Percentiles rank a stretch among this genome's conserved stretches.
Conservation (phyloP, 1,140 invertebrate genomes). For the Drosophila nebulosa region DNA sequence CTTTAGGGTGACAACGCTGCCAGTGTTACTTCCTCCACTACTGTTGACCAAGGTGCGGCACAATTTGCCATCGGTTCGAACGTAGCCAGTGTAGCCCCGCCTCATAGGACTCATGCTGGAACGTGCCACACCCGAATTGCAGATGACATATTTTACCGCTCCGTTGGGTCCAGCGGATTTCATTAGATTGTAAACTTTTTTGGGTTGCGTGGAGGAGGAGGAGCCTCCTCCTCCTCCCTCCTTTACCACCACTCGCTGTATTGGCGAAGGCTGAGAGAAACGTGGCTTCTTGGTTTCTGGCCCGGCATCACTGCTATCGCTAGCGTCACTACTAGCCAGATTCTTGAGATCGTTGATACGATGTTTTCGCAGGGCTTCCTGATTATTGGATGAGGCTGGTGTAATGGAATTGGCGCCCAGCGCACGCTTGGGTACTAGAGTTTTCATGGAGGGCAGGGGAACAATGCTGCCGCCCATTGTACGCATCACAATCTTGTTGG, state of each 20-base stretch:
- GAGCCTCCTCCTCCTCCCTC: slow-evolving; percentile 5
- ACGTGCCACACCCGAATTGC: slow-evolving; percentile 37
- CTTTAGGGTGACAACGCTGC: slow-evolving; percentile 32
- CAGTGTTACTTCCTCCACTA: slow-evolving; percentile 14
- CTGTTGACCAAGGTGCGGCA: slow-evolving; percentile 21
- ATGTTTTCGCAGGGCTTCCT: slow-evolving; percentile 48
- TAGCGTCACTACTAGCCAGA: slow-evolving; percentile 32
- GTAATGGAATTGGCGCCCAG: slow-evolving; percentile 20
- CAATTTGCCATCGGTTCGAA: slow-evolving; percentile 30
- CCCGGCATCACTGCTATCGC: slow-evolving; percentile 34
- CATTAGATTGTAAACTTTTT: slow-evolving; percentile 55
- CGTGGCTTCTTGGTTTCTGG: slow-evolving; percentile 69
- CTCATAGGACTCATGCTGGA: slow-evolving; percentile 49
- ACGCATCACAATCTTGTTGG: slow-evolving; percentile 65
- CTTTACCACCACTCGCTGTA: slow-evolving; percentile 22
- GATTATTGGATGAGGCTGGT: background rate
- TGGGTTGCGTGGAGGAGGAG: background rate
- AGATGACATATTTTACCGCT: slow-evolving; percentile 56
- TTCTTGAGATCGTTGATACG: slow-evolving; percentile 64
- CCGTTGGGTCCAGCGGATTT: slow-evolving; percentile 46
- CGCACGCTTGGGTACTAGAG: slow-evolving; percentile 54
- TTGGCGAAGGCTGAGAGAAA: slow-evolving; percentile 17
- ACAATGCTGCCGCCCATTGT: slow-evolving; percentile 55
- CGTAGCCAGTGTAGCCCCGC: slow-evolving; percentile 52
- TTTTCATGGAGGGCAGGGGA: slow-evolving; percentile 53